Conservation (phyloP, 2,113 vertebrate species). For the Theristicus caerulescens region DNA sequence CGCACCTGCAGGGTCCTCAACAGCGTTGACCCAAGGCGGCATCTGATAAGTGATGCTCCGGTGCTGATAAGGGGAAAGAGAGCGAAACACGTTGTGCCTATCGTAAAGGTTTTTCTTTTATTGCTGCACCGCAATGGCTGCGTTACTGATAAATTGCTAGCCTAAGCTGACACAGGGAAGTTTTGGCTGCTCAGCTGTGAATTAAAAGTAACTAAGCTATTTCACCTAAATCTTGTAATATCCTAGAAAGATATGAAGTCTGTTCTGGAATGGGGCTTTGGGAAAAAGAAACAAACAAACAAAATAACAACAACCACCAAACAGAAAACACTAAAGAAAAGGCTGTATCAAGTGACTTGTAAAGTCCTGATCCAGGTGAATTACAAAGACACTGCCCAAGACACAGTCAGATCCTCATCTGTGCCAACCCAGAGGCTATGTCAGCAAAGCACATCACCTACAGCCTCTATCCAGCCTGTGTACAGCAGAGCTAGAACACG, state of each 20-base stretch:
- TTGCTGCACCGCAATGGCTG: background rate
- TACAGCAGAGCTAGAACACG: background rate
- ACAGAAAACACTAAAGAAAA: background rate
- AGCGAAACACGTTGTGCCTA: background rate
- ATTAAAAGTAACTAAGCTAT: background rate
- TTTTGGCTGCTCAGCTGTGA: background rate
- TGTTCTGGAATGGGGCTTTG: background rate
- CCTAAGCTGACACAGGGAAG: background rate
- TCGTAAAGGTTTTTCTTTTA: background rate
- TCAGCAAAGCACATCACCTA: background rate
- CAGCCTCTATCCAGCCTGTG: background rate
- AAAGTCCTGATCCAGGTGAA: background rate
- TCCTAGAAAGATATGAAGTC: background rate
- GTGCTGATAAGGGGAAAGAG: background rate
- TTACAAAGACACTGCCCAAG: background rate
- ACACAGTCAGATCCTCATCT: background rate
- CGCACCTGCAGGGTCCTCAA: background rate
- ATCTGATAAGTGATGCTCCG: background rate
- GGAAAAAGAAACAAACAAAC: background rate
- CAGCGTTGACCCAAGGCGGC: background rate
- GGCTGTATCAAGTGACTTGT: background rate
- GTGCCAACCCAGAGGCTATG: background rate
- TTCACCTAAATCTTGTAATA: background rate
- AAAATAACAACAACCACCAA: background rate
- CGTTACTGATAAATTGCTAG: background rate